These are phyloP conservation scores for Ptyas mucosa DNA, from an alignment of 2,113 vertebrate species.

Conservation along the genomic window DNA sequence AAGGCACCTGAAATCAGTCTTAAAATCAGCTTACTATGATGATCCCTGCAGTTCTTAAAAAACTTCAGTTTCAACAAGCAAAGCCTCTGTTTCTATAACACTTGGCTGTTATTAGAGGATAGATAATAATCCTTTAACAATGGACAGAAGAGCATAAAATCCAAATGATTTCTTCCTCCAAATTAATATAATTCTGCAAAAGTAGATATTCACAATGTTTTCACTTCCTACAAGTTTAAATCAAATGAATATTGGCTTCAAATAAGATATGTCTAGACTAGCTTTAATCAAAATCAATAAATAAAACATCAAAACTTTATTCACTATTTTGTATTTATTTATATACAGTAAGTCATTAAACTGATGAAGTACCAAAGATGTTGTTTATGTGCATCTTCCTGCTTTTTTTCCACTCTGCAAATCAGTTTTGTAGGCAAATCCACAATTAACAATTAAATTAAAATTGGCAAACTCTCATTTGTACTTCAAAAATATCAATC, in stretches of 20 bases:
- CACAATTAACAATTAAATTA: background rate
- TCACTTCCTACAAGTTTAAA: background rate
- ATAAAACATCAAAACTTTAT: slow-evolving; percentile 3
- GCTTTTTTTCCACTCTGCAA: background rate
- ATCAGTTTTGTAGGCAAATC: background rate
- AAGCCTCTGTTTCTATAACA: background rate
- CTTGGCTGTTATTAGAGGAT: background rate
- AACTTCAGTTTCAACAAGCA: background rate
- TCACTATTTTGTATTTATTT: background rate
- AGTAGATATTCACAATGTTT: background rate
- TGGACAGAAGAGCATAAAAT: background rate
- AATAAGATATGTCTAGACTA: background rate
- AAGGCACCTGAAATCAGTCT: background rate
- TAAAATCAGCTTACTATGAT: background rate
- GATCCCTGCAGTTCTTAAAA: background rate
- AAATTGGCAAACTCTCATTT: background rate
- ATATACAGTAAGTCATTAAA: background rate
- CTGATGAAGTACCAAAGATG: background rate
- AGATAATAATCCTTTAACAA: background rate
- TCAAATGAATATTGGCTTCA: background rate
- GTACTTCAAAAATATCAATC: background rate
- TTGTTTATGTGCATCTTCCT: background rate
- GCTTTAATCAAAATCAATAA: slow-evolving; percentile 9
- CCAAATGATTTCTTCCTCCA: background rate
- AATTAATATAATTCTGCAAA: background rate